A percentile compares a stretch with the other conserved stretches of the same genome.
phyloP scores from a whole-genome alignment of 2,113 vertebrate genomes.

The Xiphophorus maculatus region DNA sequence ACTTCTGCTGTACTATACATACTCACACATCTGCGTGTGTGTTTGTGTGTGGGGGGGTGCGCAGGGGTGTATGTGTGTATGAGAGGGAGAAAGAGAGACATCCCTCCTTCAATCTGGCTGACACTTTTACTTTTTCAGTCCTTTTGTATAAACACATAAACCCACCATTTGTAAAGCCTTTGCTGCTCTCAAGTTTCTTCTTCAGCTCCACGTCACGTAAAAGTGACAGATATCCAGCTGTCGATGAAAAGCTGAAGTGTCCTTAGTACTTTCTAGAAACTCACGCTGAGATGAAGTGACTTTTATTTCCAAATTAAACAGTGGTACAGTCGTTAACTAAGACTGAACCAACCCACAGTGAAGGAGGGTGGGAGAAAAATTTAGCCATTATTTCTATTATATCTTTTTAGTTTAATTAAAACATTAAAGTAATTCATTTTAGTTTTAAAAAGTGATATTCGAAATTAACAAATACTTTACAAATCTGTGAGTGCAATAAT shows the following conservation, averaged over 20 bases:
- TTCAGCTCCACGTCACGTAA: slow-evolving; percentile 5
- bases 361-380: too few relatives aligned
- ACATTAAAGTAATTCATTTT: too few relatives aligned
- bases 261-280: too few relatives aligned
- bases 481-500: not conserved
- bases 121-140: slow-evolving; percentile 18
- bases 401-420: too few relatives aligned
- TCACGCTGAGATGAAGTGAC: too few relatives aligned
- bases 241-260: slow-evolving; percentile 16
- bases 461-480: too few relatives aligned
- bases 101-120: slow-evolving; percentile 36
- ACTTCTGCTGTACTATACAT: slow-evolving; percentile 43
- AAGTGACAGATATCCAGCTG: slow-evolving; percentile 47
- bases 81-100: not conserved
- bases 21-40: slow-evolving; percentile 21
- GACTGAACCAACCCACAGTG: too few relatives aligned
- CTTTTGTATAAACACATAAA: slow-evolving; percentile 28
- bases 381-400: too few relatives aligned
- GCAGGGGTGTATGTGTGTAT: not conserved
- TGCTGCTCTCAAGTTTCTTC: slow-evolving; percentile 18
- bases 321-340: too few relatives aligned
- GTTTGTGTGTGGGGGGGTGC: not conserved
- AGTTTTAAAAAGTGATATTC: too few relatives aligned
- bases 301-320: too few relatives aligned
- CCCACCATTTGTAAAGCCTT: slow-evolving; percentile 21